Evolutionary conservation across 1,140 invertebrate species (phyloP).

Genomic region (Drosophila ohnishii): DNA sequence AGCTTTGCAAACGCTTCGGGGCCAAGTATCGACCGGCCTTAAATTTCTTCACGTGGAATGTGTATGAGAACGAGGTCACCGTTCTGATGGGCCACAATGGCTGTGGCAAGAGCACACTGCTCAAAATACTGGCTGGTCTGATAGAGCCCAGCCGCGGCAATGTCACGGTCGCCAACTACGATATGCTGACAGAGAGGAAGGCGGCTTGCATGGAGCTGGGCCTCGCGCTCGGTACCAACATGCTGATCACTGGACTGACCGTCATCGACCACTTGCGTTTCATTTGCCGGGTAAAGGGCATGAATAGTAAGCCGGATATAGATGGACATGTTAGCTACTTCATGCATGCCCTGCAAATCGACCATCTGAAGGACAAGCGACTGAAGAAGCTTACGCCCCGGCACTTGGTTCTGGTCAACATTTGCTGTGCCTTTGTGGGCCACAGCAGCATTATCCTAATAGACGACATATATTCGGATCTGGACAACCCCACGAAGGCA

Average conservation of each 20-base stretch:
- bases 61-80: slow-evolving; percentile 86
- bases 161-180: slow-evolving; percentile 88
- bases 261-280: slow-evolving; percentile 83
- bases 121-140: slow-evolving; percentile 91
- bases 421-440: slow-evolving; percentile 64
- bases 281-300: slow-evolving; percentile 60
- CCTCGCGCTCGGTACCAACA: slow-evolving; percentile 38
- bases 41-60: slow-evolving; percentile 85
- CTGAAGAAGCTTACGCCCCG: slow-evolving; percentile 15
- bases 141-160: slow-evolving; percentile 88
- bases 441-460: slow-evolving; percentile 64
- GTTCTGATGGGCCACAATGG: slow-evolving; percentile 92
- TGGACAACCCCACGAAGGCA: slow-evolving; percentile 47
- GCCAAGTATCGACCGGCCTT: slow-evolving; percentile 83
- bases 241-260: slow-evolving; percentile 34
- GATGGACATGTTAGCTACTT: slow-evolving; percentile 31
- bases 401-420: slow-evolving; percentile 32
- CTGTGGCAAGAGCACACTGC: slow-evolving; percentile 91
- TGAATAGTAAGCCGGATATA: not conserved
- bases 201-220: slow-evolving; percentile 56
- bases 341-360: slow-evolving; percentile 32
- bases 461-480: slow-evolving; percentile 61
- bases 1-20: slow-evolving; percentile 67
- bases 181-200: slow-evolving; percentile 76
- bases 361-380: not conserved